Evolutionary conservation across 1,140 invertebrate species (phyloP), one percentile per base, ranked within the genome.

Genomic region (Cyclina sinensis): DNA sequence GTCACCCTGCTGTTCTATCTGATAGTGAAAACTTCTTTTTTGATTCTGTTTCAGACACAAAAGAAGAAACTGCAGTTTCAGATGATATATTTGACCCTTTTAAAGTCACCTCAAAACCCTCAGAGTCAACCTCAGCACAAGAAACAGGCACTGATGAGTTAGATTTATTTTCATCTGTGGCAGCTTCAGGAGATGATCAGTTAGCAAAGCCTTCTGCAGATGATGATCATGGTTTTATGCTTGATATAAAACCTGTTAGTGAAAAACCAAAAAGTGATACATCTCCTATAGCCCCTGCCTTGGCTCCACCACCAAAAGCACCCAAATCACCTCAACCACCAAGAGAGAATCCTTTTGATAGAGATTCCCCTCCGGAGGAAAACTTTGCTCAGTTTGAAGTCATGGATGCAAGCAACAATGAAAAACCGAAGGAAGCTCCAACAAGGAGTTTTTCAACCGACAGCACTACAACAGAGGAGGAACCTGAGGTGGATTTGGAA

Each of bases 401-500:
- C 39, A 84, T 90, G 43, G 91, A 93, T 51, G 46, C 62, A 91
- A 91, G 21, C 86, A 91, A 48, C 91, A 91, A 82, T 86, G 89
- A 81, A 80, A 82, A 83, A 62, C 85, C n/a, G 79, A 84, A 86
- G 24, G 57, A 73, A 80, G 11, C 79, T 62, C 89, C 79, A 74
- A 59, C 85, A 9, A 92, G 90, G 74, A 94, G 92, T 80, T 80
- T 92, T 32, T 93, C 93, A 4, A 92, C 93, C 27, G 92, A 93
- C 48, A 98, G 91, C 48, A 43, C 98, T 97, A 48, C 98, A 43
- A 73, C 76, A 14, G 62, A 86, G 16, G 96, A 99, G 9, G 99
- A 98, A 95, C 99, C 99, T 94, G 99, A 99, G 87, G 98, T 99
- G 94, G 97, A 98, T 32, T 98, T 98, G 0, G 97, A 98, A 95